Evolutionary conservation across 2,113 vertebrate species (phyloP).

Genomic region (Ondatra zibethicus): DNA sequence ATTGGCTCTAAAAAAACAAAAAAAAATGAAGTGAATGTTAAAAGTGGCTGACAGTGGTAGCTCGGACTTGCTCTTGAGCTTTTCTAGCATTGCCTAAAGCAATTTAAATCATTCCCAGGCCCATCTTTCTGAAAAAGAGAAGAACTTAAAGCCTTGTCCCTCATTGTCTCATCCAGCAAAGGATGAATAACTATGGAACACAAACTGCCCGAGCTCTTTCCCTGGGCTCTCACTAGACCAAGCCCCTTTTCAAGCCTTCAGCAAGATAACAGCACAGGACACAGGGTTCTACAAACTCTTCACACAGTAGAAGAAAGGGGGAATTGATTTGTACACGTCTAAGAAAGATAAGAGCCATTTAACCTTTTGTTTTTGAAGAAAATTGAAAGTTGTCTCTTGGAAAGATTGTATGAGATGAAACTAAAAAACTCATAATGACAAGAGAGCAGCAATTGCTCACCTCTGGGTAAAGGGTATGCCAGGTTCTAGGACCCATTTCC

Average conservation of each 20-base stretch:
- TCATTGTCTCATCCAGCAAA: neutral
- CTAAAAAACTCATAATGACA: neutral
- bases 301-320: neutral
- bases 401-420: neutral
- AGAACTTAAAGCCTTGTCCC: neutral
- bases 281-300: neutral
- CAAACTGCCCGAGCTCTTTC: neutral
- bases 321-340: neutral
- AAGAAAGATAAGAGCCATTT: neutral
- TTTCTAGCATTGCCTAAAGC: neutral
- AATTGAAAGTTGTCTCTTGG: neutral
- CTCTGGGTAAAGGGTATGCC: neutral
- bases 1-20: neutral
- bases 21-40: neutral
- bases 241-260: neutral
- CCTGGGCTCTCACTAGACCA: neutral
- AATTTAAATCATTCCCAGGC: neutral
- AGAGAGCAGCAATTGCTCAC: neutral
- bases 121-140: neutral
- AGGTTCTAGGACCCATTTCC: neutral
- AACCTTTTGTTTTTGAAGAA: neutral
- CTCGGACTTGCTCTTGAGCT: neutral
- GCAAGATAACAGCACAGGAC: neutral
- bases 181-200: fast-evolving
- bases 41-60: neutral